Percentiles rank a stretch among this genome's conserved stretches.
Conservation (phyloP, 2,113 vertebrate species). For the Manacus vitellinus region DNA sequence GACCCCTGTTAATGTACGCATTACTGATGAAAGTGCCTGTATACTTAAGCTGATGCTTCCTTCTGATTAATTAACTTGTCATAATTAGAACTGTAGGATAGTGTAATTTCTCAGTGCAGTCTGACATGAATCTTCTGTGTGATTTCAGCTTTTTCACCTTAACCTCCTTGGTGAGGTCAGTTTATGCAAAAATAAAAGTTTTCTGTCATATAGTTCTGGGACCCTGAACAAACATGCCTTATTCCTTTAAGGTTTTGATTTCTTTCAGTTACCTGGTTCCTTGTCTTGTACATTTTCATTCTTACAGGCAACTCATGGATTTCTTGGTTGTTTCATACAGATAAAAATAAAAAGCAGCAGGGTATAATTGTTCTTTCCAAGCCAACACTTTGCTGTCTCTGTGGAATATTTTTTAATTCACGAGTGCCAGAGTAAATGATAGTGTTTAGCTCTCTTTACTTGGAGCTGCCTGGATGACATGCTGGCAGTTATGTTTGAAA, state of each 20-base stretch:
- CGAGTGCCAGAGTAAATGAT: not conserved
- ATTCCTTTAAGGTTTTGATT: not conserved
- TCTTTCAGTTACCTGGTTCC: not conserved
- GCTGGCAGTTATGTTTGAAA: not conserved
- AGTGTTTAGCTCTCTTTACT: not conserved
- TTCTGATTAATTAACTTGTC: not conserved
- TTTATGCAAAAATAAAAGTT: not conserved
- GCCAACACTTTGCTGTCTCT: not conserved
- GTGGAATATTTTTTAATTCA: not conserved
- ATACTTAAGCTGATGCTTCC: not conserved
- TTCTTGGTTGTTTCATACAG: not conserved
- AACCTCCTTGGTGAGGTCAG: not conserved
- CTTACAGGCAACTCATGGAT: not conserved
- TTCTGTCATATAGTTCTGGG: not conserved
- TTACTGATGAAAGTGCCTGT: not conserved
- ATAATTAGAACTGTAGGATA: not conserved
- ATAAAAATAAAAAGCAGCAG: not conserved
- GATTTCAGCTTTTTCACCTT: not conserved
- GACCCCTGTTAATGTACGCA: fast-evolving
- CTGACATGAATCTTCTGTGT: not conserved
- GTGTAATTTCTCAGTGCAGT: not conserved
- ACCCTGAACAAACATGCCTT: not conserved
- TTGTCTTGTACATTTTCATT: not conserved
- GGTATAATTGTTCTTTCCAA: not conserved
- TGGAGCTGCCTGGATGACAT: not conserved